These are phyloP conservation scores for Epinephelus awoara DNA, from an alignment of 2,797 vertebrate species.

Conservation along the genomic window DNA sequence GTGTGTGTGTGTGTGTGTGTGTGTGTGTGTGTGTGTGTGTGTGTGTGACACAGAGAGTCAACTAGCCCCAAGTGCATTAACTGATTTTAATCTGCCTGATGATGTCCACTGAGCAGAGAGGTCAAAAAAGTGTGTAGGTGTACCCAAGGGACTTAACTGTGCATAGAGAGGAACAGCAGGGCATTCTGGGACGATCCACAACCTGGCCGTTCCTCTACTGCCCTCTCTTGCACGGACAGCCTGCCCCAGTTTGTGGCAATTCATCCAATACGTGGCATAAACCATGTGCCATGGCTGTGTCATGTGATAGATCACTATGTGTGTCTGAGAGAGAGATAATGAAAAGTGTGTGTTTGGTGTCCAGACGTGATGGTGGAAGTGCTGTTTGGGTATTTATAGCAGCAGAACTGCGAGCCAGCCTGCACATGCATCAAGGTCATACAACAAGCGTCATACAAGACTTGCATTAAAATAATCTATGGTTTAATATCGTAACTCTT, in stretches of 20 bases:
- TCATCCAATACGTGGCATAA: not conserved
- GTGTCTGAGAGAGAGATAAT: not conserved
- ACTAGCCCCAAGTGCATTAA: slow-evolving; percentile 68
- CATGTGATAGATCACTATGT: not conserved
- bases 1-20: slow-evolving; percentile 38
- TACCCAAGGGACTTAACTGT: slow-evolving; percentile 50
- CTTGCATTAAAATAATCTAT: not conserved
- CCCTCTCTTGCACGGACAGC: slow-evolving; percentile 18
- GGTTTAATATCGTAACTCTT: not conserved
- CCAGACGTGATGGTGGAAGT: not conserved
- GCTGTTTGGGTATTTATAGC: not conserved
- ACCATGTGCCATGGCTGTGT: not conserved
- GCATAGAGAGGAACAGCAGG: slow-evolving; percentile 16
- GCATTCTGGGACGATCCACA: slow-evolving; percentile 44
- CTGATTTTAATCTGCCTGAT: slow-evolving; percentile 76
- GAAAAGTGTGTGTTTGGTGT: not conserved
- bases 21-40: slow-evolving; percentile 23
- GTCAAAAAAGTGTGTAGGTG: slow-evolving; percentile 55
- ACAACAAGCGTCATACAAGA: not conserved
- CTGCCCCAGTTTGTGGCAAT: not conserved
- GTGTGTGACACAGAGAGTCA: slow-evolving; percentile 35
- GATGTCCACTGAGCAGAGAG: slow-evolving; percentile 67
- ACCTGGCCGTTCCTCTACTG: slow-evolving; percentile 28
- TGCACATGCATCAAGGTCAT: not conserved
- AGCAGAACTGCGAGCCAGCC: not conserved